Percentiles rank a stretch among this genome's conserved stretches.
These are phyloP conservation scores for Dugesia japonica DNA, from an alignment of 2,888 invertebrate species.

Conservation along the genomic window DNA sequence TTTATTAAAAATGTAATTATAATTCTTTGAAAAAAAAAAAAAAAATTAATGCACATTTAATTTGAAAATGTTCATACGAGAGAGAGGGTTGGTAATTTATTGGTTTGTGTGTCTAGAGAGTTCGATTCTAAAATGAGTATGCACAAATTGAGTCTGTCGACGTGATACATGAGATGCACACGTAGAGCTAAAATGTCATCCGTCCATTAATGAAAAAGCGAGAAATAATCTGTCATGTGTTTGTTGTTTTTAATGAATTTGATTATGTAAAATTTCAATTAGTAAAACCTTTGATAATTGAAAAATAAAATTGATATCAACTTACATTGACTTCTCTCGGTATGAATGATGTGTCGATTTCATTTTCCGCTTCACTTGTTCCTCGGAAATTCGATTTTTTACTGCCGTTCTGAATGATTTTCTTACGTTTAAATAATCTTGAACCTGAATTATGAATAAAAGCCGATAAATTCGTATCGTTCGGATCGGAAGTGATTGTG, in stretches of 20 bases:
- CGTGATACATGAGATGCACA: neutral
- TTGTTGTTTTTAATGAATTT: no score
- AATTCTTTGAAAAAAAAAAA: no score
- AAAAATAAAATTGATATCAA: neutral
- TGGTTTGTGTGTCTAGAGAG: neutral
- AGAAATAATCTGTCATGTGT: neutral
- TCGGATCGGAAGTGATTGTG: neutral
- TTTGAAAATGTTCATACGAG: no score
- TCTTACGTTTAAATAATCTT: neutral
- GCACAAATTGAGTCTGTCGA: neutral
- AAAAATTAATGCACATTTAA: no score
- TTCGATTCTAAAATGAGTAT: neutral
- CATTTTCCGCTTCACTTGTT: slow-evolving; percentile 15
- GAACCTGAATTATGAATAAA: neutral
- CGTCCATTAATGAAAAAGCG: neutral
- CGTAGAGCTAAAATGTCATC: neutral
- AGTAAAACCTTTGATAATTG: no score
- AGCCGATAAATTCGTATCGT: neutral
- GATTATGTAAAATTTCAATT: no score
- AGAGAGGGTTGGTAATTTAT: no score
- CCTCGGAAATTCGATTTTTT: slow-evolving; percentile 8
- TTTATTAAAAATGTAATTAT: no score
- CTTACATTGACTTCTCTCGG: neutral
- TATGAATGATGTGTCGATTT: neutral
- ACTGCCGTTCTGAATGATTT: slow-evolving; percentile 11